Conservation (phyloP, 2,888 invertebrate genomes). For the Drosophila helvetica region DNA sequence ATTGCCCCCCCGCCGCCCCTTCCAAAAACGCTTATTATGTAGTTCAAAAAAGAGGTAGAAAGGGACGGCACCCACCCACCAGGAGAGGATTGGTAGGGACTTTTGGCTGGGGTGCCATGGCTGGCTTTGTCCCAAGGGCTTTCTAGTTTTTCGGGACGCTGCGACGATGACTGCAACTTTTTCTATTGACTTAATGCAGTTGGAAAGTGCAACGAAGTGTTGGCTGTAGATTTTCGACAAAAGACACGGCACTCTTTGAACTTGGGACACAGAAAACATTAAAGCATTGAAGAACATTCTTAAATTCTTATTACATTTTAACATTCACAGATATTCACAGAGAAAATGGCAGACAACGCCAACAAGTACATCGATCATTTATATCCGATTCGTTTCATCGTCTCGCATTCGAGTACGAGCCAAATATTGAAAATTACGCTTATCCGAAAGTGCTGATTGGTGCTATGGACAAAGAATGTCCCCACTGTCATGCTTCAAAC, state of each 20-base stretch:
- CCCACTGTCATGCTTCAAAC: too few species aligned
- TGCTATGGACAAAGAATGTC: too few species aligned
- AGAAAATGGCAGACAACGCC: too few species aligned
- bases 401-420: too few species aligned
- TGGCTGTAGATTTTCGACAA: slow-evolving; percentile 41
- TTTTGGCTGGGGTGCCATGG: background rate
- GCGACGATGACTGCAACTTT: slow-evolving; percentile 68
- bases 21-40: slow-evolving; percentile 60
- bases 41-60: slow-evolving; percentile 13
- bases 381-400: too few species aligned
- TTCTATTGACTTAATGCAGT: slow-evolving; percentile 77
- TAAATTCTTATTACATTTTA: background rate
- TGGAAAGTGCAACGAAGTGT: slow-evolving; percentile 69
- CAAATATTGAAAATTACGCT: too few species aligned
- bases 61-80: background rate
- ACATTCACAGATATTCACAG: too few species aligned
- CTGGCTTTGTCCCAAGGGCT: slow-evolving; percentile 41
- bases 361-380: too few species aligned
- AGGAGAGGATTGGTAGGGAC: background rate
- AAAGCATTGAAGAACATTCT: background rate
- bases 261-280: slow-evolving; percentile 59
- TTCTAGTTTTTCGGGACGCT: slow-evolving; percentile 35
- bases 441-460: too few species aligned
- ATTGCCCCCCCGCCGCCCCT: slow-evolving; percentile 31
- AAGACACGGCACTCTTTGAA: slow-evolving; percentile 14